Base-by-base conservation (phyloP, 92 coral and sea anemone species). In the Epizoanthus ramosus region DNA sequence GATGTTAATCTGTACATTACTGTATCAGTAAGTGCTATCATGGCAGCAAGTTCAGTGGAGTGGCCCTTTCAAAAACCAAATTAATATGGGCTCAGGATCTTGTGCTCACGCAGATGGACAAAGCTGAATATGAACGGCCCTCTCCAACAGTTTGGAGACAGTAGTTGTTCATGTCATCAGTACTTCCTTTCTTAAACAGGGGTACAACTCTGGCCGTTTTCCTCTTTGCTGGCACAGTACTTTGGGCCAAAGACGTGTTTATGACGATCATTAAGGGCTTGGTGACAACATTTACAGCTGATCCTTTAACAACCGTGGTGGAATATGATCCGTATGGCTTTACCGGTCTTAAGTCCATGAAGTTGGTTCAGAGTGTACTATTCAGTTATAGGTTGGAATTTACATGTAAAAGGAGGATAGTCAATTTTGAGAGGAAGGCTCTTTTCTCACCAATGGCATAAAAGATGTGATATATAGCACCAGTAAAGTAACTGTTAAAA, bases 271-370 rank as follows among this genome's bases (percentile, higher is more conserved):
- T 71, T 60, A 81, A 68, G 85, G 50, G 77, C 75, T 81, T 64
- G 21, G 57, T 19, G 41, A 79, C 61, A 63, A 21, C 59, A 79
- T 58, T 39, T 23, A 60, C 72, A 0, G 73, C n/a, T n/a, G n/a
- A 68, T 79, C 73, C 59, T 35, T 79, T 68, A 79, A 18, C 61
- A 63, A 60, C 18, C 41, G 53, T 63, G 71, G 73, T 35, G 73
- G 73, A n/a, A 63, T 63, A 63, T 61, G 33, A 79, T 79, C 73
- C 18, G 41, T 37, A 54, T 15, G 23, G 84, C 84, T 58, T 79
- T 63, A 37, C 60, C 22, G 41, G 59, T 63, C 59, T 79, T 79
- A 17, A 63, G 23, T 24, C 84, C 60, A 25, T 8, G 71, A 66
- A 66, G 47, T 59, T 72, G 77, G 25, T 47, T 52, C 16, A 72